Base-by-base conservation (phyloP, 2,888 invertebrate species). In the Platycheirus albimanus region DNA sequence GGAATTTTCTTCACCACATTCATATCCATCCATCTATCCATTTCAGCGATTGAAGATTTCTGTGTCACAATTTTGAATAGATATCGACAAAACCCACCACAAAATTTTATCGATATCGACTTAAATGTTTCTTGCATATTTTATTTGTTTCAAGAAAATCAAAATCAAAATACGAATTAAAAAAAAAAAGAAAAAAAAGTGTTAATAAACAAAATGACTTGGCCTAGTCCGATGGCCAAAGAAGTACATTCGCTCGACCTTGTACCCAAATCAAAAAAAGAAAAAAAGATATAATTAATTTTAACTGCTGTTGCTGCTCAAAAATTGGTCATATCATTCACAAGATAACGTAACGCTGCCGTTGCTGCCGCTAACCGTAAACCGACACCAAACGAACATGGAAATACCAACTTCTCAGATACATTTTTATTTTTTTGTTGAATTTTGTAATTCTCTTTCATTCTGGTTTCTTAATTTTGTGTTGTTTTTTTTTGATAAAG, bases 241-340 rank as follows among this genome's bases (percentile, higher is more conserved):
- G 76, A 76, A 81, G 81, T 81, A 77, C 76, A 76, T 77, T 81
- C 81, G 81, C 77, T 81, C 81, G 81, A 81, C 81, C 81, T 81
- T 81, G 81, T 81, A 81, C 81, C 54, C 81, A 67, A 81, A 80
- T 70, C 33, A 8, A 63, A 63, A 79, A 64, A 49, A 20, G 3
- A 41, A 11, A 41, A 30, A 13, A 51, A 36, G 51, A 56, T 47
- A 74, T n/a, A n/a, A n/a, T n/a, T n/a, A 66, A 38, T 19, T 58
- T 41, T 41, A 41, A 41, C 17, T 69, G 45, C 17, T 17, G 15
- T 36, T 30, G 17, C 38, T 49, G 52, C n/a, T 61, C 52, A 47
- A 76, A 75, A 70, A 64, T 80, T 81, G 81, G 77, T 72, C 81
- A 77, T 77, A 77, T 81, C 81, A 77, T 76, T 66, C 77, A 33